Evolutionary conservation across 2,797 vertebrate species (phyloP).

Genomic region (Orestias chungarensis): DNA sequence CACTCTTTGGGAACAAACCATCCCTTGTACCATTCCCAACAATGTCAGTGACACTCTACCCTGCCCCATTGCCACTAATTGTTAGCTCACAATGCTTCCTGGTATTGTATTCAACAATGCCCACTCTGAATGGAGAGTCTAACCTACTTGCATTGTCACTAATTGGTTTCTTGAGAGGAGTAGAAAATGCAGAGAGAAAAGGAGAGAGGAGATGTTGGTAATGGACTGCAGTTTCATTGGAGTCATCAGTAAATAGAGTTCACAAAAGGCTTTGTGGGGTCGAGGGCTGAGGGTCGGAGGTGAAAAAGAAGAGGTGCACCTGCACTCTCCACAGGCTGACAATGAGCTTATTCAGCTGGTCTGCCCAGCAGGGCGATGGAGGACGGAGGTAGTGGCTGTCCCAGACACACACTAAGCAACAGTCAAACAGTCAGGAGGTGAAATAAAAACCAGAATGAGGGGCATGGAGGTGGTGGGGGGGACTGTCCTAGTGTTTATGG

Average conservation of each 20-base stretch:
- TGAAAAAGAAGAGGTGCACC: constrained; percentile 79
- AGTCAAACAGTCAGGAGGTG: constrained; percentile 32
- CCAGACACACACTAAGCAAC: constrained; percentile 14
- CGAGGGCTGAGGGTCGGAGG: constrained; percentile 77
- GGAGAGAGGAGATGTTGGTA: constrained; percentile 74
- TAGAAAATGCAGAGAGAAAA: constrained; percentile 75
- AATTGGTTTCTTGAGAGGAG: constrained; percentile 85
- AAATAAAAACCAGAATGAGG: constrained; percentile 31
- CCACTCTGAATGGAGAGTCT: constrained; percentile 82
- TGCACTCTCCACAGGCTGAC: constrained; percentile 70
- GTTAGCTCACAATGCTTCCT: constrained; percentile 83
- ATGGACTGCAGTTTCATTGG: constrained; percentile 79
- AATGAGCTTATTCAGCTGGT: constrained; percentile 78
- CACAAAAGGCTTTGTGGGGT: constrained; percentile 80
- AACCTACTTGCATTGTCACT: constrained; percentile 87
- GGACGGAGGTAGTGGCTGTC: constrained; percentile 40
- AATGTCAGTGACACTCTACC: constrained; percentile 86
- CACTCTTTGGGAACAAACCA: constrained; percentile 80
- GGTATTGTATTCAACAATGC: constrained; percentile 84
- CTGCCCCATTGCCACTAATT: constrained; percentile 82
- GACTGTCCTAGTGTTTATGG: constrained; percentile 9
- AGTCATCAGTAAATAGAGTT: constrained; percentile 78
- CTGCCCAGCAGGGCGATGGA: constrained; percentile 40
- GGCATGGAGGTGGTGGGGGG: background rate
- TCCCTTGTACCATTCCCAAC: constrained; percentile 80